Conservation (phyloP, 2,888 invertebrate genomes). For the Creontiades dilutus region DNA sequence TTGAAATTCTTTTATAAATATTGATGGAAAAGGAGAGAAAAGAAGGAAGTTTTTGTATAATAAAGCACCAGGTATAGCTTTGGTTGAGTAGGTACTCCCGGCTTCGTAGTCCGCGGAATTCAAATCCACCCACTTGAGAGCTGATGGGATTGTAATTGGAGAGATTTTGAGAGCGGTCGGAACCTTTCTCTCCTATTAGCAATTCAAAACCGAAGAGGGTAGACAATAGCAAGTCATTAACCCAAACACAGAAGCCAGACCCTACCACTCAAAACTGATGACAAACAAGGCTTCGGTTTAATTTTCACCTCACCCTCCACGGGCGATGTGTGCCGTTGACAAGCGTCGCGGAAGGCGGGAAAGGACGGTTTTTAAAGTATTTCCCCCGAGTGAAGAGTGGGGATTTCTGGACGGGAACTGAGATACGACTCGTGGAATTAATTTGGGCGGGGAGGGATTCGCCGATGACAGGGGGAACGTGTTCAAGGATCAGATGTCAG, state of each 20-base stretch:
- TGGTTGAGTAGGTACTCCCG: background rate
- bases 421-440: constrained; percentile 13
- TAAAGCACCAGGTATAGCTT: constrained; percentile 28
- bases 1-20: background rate
- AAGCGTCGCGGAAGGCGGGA: background rate
- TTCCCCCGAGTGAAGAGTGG: too few relatives aligned
- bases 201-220: constrained; percentile 67
- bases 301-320: background rate
- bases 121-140: constrained; percentile 65
- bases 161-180: constrained; percentile 65
- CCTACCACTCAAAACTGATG: constrained; percentile 62
- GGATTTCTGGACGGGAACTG: background rate
- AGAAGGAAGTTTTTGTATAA: constrained; percentile 1
- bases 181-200: constrained; percentile 68
- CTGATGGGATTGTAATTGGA: constrained; percentile 71
- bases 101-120: constrained; percentile 10
- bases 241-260: constrained; percentile 55
- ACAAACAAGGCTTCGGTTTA: constrained; percentile 64
- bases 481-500: background rate
- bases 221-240: constrained; percentile 71
- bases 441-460: constrained; percentile 7
- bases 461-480: background rate
- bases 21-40: background rate
- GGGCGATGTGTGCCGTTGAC: constrained; percentile 60
- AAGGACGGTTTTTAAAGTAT: background rate